phyloP scores from a whole-genome alignment of 1,140 invertebrate species.

The Eupristina koningsbergeri region DNA sequence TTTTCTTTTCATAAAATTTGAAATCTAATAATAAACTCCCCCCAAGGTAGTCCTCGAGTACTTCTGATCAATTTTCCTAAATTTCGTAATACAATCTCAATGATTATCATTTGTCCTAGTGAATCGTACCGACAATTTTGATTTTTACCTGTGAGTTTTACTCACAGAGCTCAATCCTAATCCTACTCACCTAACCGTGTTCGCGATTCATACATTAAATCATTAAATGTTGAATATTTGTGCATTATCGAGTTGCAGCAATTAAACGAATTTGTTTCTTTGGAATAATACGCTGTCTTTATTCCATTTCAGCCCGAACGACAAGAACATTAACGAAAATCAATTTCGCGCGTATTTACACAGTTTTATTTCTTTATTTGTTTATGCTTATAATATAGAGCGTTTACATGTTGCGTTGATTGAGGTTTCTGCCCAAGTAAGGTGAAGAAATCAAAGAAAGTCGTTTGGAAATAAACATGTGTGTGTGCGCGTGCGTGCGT shows the following conservation, averaged over 20 bases:
- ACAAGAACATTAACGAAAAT: constrained; percentile 26
- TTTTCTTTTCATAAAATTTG: neutral
- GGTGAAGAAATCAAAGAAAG: constrained; percentile 1
- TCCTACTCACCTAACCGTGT: neutral
- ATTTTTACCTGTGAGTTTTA: neutral
- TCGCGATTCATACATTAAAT: neutral
- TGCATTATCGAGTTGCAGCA: too few relatives aligned
- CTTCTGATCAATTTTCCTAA: neutral
- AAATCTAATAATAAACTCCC: constrained; percentile 8
- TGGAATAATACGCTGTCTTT: neutral
- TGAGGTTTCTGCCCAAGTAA: constrained; percentile 41
- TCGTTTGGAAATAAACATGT: neutral
- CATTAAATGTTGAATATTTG: neutral
- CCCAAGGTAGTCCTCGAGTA: neutral
- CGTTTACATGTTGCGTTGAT: constrained; percentile 50
- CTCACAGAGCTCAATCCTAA: neutral
- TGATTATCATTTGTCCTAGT: constrained; percentile 17
- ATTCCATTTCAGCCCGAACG: constrained; percentile 9
- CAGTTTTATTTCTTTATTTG: constrained; percentile 49
- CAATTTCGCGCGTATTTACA: constrained; percentile 26
- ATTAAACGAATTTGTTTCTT: too few relatives aligned
- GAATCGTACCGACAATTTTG: constrained; percentile 11
- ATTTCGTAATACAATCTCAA: neutral
- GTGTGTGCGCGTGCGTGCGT: too few relatives aligned
- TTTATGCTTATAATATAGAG: constrained; percentile 47